Evolutionary conservation across 2,888 invertebrate species (phyloP).

Genomic region (Mesorhabditis spiculigera): DNA sequence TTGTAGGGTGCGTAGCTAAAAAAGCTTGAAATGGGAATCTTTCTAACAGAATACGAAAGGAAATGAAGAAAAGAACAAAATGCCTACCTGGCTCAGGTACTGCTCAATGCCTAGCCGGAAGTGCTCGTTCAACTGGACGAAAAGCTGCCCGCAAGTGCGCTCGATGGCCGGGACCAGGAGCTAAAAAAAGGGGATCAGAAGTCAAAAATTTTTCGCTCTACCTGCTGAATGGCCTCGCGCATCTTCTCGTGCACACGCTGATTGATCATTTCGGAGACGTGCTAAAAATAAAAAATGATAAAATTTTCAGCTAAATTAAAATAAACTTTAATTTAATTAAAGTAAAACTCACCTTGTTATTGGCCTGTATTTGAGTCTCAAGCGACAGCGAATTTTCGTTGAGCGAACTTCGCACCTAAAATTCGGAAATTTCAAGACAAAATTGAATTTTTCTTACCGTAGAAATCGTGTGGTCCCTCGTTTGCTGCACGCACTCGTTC

Average conservation of each 20-base stretch:
- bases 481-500: constrained; percentile 21
- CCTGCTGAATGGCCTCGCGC: constrained; percentile 1
- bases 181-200: constrained; percentile 1
- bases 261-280: neutral
- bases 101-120: constrained; percentile 79
- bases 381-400: constrained; percentile 18
- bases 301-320: no score
- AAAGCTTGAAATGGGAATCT: neutral
- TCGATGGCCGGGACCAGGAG: constrained; percentile 43
- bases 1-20: constrained; percentile 25
- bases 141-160: constrained; percentile 66
- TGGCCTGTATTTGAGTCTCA: constrained; percentile 18
- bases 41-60: neutral
- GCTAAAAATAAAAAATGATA: neutral
- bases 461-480: constrained; percentile 16
- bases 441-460: constrained; percentile 10
- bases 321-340: neutral
- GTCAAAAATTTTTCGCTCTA: neutral
- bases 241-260: constrained; percentile 6
- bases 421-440: neutral
- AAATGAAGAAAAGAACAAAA: neutral
- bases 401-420: constrained; percentile 15
- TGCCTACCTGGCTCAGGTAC: constrained; percentile 12
- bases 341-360: constrained; percentile 14
- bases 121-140: constrained; percentile 81